Percentiles rank a stretch among this genome's conserved stretches.
Conservation (phyloP, 1,140 invertebrate genomes). For the Gryon sp. region DNA sequence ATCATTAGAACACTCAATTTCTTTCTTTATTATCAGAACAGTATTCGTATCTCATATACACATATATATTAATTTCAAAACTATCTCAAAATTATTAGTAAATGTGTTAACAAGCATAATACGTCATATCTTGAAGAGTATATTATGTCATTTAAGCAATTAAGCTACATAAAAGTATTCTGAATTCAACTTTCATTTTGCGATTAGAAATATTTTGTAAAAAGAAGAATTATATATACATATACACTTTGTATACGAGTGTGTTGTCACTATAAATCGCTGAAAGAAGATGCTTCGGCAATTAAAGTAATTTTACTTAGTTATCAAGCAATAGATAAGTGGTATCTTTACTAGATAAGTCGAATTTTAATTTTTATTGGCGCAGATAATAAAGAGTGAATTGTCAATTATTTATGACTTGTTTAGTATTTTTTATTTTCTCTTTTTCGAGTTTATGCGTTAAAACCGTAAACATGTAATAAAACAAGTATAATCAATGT, state of each 20-base stretch:
- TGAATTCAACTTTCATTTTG: background rate
- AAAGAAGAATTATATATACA: too few relatives aligned
- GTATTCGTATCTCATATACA: conserved; percentile 19
- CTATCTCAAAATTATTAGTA: conserved; percentile 21
- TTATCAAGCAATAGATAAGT: conserved; percentile 6
- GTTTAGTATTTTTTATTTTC: too few relatives aligned
- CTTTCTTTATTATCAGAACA: conserved; percentile 1
- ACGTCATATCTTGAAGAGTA: conserved; percentile 14
- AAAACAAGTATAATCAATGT: too few relatives aligned
- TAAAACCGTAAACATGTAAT: too few relatives aligned
- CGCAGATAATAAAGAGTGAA: background rate
- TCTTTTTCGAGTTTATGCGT: too few relatives aligned
- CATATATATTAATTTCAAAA: conserved; percentile 29
- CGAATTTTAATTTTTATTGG: conserved; percentile 37
- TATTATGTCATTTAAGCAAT: conserved; percentile 47
- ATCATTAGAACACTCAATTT: conserved; percentile 35
- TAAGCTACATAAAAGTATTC: conserved; percentile 21
- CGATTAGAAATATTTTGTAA: conserved; percentile 6
- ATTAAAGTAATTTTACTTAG: conserved; percentile 24
- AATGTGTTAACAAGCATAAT: conserved; percentile 42
- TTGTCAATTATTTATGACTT: conserved; percentile 9
- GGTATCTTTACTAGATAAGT: conserved; percentile 20
- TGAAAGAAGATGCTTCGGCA: background rate
- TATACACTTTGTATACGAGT: background rate
- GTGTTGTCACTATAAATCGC: conserved; percentile 9